Evolutionary conservation across 1,140 invertebrate species (phyloP), one percentile per base, ranked within the genome.

Genomic region (Philopotamus ludificatus): DNA sequence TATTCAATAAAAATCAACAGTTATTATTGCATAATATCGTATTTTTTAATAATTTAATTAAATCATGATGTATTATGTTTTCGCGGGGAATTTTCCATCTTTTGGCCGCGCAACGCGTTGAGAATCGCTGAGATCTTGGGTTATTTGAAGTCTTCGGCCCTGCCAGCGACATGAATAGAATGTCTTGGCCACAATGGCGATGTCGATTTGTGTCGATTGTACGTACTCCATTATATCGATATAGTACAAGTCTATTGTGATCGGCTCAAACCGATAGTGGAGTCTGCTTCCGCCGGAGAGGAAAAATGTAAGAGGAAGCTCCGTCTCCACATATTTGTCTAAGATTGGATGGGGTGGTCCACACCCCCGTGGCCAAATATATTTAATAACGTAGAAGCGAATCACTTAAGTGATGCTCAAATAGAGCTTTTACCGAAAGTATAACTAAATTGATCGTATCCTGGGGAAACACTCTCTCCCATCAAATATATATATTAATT

Each of bases 181-280:
- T 47, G 65, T 58, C 65, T 58, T 49, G 50, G 45, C 61, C 66
- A 68, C 66, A 68, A 68, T 68, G 28, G 61, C 61, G 45, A 55
- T 54, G 66, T 65, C 66, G 66, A 65, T 65, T 68, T 61, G 62
- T 61, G 63, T 59, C 54, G 44, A 50, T 53, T 53, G 44, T 59
- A 15, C 47, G 22, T 26, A 21, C 54, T 65, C 63, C 53, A 68
- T 68, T 68, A 68, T 68, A 68, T 61, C 66, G 66, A 68, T 54
- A 68, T 49, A 64, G 51, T 55, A 39, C 47, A 44, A 45, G 12
- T 65, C 63, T 21, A 65, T 65, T 62, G 60, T 62, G 60, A 53
- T 20, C 45, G 49, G 7, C 59, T 61, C 44, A 9, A 41, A 49
- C 26, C 44, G 59, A 39, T 39, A 42, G 60, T 41, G 21, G 60